Evolutionary conservation across 2,888 invertebrate genomes (phyloP).

Genomic region (Anaspis maculata): DNA sequence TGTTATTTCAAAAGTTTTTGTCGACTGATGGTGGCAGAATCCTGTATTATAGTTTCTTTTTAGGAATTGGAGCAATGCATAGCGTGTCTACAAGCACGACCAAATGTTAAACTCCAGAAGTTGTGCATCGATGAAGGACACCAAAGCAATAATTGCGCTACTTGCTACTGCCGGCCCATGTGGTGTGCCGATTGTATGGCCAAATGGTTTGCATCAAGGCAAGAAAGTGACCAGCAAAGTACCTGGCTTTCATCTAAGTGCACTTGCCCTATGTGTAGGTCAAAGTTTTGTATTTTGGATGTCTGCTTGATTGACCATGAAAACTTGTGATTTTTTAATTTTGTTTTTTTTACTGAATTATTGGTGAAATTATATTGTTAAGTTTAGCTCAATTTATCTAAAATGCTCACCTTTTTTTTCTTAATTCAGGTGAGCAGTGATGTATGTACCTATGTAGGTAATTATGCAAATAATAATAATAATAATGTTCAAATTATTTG

Average conservation of each 20-base stretch:
- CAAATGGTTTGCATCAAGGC: constrained; percentile 81
- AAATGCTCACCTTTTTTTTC: no score
- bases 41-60: no score
- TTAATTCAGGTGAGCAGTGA: no score
- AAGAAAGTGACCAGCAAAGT: constrained; percentile 58
- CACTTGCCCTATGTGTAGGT: constrained; percentile 82
- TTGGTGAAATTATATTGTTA: no score
- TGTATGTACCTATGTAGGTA: no score
- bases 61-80: constrained; percentile 76
- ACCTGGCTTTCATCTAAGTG: constrained; percentile 76
- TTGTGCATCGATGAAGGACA: constrained; percentile 50
- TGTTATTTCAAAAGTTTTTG: no score
- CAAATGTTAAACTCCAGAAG: constrained; percentile 72
- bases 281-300: constrained; percentile 77
- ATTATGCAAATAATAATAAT: no score
- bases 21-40: no score
- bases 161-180: constrained; percentile 74
- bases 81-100: constrained; percentile 74
- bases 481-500: no score
- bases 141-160: constrained; percentile 43
- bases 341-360: no score
- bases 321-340: no score
- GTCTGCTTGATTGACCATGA: constrained; percentile 39
- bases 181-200: constrained; percentile 85
- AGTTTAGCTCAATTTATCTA: no score